Conservation (phyloP, 2,888 invertebrate species). For the Octodonta nipae region DNA sequence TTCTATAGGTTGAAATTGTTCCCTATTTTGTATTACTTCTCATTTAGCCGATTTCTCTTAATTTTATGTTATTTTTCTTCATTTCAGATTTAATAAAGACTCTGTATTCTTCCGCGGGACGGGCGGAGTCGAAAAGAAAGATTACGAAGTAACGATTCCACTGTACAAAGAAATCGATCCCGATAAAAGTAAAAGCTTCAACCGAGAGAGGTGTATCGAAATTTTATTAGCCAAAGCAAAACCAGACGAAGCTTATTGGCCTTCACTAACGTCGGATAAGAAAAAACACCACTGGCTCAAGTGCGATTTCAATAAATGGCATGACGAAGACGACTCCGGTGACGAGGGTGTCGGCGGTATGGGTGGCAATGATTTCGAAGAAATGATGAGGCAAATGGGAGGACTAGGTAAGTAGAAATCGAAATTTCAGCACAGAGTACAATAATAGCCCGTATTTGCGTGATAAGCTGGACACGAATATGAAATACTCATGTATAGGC, state of each 20-base stretch:
- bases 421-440: too few relatives aligned
- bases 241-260: constrained; percentile 71
- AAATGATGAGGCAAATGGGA: constrained; percentile 65
- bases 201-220: constrained; percentile 63
- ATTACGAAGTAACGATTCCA: constrained; percentile 77
- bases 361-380: constrained; percentile 46
- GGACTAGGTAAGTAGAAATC: constrained; percentile 42
- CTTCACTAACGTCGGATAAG: constrained; percentile 68
- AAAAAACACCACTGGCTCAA: constrained; percentile 91
- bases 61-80: too few relatives aligned
- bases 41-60: too few relatives aligned
- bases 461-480: too few relatives aligned
- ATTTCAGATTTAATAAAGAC: constrained; percentile 53
- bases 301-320: constrained; percentile 96
- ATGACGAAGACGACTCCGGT: constrained; percentile 88
- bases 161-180: constrained; percentile 71
- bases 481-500: too few relatives aligned
- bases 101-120: constrained; percentile 71
- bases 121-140: constrained; percentile 70
- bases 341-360: constrained; percentile 50
- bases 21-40: too few relatives aligned
- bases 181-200: constrained; percentile 59
- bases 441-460: too few relatives aligned
- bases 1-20: too few relatives aligned
- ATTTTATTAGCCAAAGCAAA: constrained; percentile 54